A percentile compares a stretch with the other conserved stretches of the same genome.
Evolutionary conservation across 2,113 vertebrate genomes (phyloP).

Genomic region (Dissostichus mawsoni): DNA sequence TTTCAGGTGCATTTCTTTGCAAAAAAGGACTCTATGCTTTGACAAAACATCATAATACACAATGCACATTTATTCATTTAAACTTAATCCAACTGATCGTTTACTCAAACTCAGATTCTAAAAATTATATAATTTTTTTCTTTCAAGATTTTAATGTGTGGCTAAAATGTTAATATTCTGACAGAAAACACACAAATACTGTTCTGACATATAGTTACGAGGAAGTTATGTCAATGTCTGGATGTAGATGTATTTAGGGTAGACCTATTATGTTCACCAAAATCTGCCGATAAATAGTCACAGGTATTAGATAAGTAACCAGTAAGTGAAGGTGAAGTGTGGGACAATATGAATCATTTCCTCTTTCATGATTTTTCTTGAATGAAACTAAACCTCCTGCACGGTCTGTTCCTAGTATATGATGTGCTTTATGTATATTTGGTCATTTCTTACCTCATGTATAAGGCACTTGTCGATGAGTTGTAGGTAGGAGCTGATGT

Average conservation of each 20-base stretch:
- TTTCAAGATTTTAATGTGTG: no score
- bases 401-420: not conserved
- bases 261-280: not conserved
- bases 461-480: conserved; percentile 98
- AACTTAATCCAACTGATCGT: not conserved
- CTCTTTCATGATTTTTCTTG: no score
- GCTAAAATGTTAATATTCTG: no score
- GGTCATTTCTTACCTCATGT: conserved; percentile 88
- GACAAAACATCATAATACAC: not conserved
- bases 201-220: not conserved
- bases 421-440: not conserved
- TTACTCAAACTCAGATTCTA: not conserved
- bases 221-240: no score
- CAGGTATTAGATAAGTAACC: no score
- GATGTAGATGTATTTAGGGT: not conserved
- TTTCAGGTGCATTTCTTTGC: not conserved
- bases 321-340: no score
- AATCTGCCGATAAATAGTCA: not conserved
- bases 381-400: not conserved
- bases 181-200: no score
- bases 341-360: no score
- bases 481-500: conserved; percentile 98
- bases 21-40: not conserved
- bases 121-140: no score
- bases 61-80: not conserved